Evolutionary conservation across 2,888 invertebrate genomes (phyloP), one percentile per base, ranked within the genome.

Genomic region (Mylabris sibirica): DNA sequence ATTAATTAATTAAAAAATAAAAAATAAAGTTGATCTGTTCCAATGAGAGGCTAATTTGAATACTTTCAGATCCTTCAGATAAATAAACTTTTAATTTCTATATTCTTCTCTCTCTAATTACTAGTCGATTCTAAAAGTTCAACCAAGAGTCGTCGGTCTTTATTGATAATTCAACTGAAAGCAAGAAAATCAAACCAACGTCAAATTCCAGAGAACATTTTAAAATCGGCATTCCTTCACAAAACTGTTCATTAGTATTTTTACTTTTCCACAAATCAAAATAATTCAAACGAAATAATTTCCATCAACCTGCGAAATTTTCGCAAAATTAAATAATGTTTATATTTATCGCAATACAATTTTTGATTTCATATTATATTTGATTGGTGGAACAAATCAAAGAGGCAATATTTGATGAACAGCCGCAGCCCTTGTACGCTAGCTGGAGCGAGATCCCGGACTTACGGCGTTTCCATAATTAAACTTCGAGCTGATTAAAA

Each of bases 401-500:
- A 63, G 67, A 22, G 69, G 34, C n/a, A 63, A 63, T 41, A 69
- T 57, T 59, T 64, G 9, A 20, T 59, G 69, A 66, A 64, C 69
- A 44, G 20, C 11, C 12, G 14, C 38, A 12, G 38, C 38, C n/a
- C 17, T 14, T 53, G 12, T 24, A 3, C 8, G 34, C 49, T 53
- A 59, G 57, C 49, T 65, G 68, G 66, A 67, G 66, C 63, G 66
- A 67, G 68, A 67, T 69, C 66, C 65, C 30, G 67, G 72, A 76
- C 74, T 74, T 70, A 71, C 73, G 74, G 75, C 75, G 76, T 78
- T 77, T 75, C 79, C 76, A 79, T 80, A 79, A 80, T 80, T 80
- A 80, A 80, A 79, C 78, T 79, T 77, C 67, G 76, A 74, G 76
- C 79, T 80, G 80, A 80, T 80, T 80, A 80, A 80, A 80, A 80